These are phyloP conservation scores for Enoplolaimus lenunculus DNA, from an alignment of 2,888 invertebrate species.

Conservation along the genomic window DNA sequence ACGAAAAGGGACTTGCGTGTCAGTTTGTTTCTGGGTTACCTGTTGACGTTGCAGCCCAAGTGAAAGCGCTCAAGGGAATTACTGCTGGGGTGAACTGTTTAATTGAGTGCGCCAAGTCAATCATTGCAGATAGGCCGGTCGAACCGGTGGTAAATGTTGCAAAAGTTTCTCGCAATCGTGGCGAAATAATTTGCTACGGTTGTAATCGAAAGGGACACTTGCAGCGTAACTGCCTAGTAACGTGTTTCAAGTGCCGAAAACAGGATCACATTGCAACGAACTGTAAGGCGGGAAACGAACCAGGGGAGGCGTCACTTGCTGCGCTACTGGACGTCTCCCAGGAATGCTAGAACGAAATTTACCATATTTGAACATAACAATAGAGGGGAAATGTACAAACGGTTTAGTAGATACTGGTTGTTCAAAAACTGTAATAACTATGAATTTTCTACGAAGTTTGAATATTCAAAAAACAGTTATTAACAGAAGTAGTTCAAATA, in stretches of 20 bases:
- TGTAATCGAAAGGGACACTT: constrained; percentile 3
- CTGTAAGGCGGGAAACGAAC: constrained; percentile 6
- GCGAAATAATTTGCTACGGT: not conserved
- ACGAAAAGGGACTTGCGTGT: not conserved
- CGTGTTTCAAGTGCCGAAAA: constrained; percentile 6
- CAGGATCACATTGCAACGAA: constrained; percentile 6
- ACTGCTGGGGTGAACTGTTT: not conserved
- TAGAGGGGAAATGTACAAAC: not conserved
- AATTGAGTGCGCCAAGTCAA: not conserved
- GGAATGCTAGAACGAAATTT: not conserved
- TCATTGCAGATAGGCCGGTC: not conserved
- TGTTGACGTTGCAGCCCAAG: not conserved
- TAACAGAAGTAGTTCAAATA: too few species aligned
- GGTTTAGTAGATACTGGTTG: not conserved
- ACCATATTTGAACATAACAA: not conserved
- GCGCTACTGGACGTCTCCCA: constrained; percentile 3
- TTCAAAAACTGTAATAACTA: not conserved
- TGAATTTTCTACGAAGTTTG: too few species aligned
- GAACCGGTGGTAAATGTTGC: not conserved
- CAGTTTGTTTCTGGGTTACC: constrained; percentile 1
- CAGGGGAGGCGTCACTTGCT: not conserved
- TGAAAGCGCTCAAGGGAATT: not conserved
- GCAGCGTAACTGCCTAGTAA: not conserved
- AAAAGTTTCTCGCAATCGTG: not conserved
- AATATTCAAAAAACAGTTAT: too few species aligned